These are phyloP conservation scores for Enteromius trimaculatus DNA, from an alignment of 2,797 vertebrate genomes.

Conservation along the genomic window DNA sequence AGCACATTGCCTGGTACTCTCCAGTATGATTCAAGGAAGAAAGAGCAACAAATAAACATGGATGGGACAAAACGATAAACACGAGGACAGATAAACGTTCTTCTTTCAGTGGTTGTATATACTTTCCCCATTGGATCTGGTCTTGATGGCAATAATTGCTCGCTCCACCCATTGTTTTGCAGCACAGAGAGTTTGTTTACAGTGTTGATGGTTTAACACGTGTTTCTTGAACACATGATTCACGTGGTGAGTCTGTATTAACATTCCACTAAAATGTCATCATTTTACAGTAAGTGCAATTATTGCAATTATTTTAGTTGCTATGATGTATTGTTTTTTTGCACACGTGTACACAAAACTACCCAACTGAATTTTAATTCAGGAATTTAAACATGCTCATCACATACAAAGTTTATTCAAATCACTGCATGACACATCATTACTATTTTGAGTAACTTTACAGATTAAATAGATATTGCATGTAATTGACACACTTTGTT, in stretches of 20 bases:
- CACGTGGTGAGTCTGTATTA: neutral
- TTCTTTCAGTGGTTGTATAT: neutral
- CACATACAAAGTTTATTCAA: too few relatives aligned
- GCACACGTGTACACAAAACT: too few relatives aligned
- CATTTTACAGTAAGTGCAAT: too few relatives aligned
- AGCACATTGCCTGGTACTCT: slow-evolving; percentile 22
- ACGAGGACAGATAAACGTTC: slow-evolving; percentile 53
- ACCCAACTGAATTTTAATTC: too few relatives aligned
- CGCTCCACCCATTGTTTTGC: neutral
- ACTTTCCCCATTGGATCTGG: slow-evolving; percentile 14
- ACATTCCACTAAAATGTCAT: neutral
- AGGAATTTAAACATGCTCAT: too few relatives aligned
- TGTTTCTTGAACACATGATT: neutral
- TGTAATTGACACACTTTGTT: too few relatives aligned
- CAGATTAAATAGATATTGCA: too few relatives aligned
- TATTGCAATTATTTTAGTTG: too few relatives aligned
- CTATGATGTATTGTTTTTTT: too few relatives aligned
- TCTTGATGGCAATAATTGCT: slow-evolving; percentile 41
- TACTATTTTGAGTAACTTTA: too few relatives aligned
- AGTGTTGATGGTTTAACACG: neutral
- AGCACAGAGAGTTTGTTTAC: slow-evolving; percentile 30
- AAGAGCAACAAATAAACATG: slow-evolving; percentile 54
- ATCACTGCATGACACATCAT: too few relatives aligned
- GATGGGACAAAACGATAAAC: slow-evolving; percentile 62
- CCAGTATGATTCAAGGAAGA: neutral